Evolutionary conservation across 2,113 vertebrate genomes (phyloP), one percentile per base, ranked within the genome.

Genomic region (Ranitomeya variabilis): DNA sequence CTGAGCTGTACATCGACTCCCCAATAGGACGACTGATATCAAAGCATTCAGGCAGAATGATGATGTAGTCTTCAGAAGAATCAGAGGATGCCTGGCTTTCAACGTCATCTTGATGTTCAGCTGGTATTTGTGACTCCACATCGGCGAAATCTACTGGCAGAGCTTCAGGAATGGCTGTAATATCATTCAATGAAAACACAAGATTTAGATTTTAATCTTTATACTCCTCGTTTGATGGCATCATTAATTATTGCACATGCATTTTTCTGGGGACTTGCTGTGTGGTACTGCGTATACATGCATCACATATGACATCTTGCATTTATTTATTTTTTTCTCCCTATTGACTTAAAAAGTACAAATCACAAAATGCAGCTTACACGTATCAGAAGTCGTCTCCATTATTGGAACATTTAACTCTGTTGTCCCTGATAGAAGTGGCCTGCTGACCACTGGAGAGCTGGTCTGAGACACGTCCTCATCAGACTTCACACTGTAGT

Each of bases 11-110:
- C 96, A 98, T 96, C 80, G 97, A 98, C 89, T 99, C 97, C 15
- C 96, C 96, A 7, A 99, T 92, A 0, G 98, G 98, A 45, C 98
- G 97, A 74, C 95, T 99, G 57, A 97, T 99, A 90, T 99, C 98
- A 80, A 99, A 99, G 91, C 98, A 99, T 90, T 99, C 98, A 0
- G 98, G 98, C 51, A 99, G 96, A 90, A 99, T 96, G 55, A 99
- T 97, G 92, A 99, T 97, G 83, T 98, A 99, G 91, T 99, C 98
- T 91, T 99, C 98, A 0, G 97, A 97, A 1, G 97, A 97, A 21
- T 96, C 93, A 51, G 97, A 98, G 23, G 97, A 97, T 19, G 93
- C 95, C 90, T 98, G 96, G 90, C 97, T 98, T 89, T 94, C 95
- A 45, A 90, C 89, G 90, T 99, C 98, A 86, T 99, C 97, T 54